Evolutionary conservation across 2,797 vertebrate genomes (phyloP), one percentile per base, ranked within the genome.

Genomic region (Sebastes matsubarae): DNA sequence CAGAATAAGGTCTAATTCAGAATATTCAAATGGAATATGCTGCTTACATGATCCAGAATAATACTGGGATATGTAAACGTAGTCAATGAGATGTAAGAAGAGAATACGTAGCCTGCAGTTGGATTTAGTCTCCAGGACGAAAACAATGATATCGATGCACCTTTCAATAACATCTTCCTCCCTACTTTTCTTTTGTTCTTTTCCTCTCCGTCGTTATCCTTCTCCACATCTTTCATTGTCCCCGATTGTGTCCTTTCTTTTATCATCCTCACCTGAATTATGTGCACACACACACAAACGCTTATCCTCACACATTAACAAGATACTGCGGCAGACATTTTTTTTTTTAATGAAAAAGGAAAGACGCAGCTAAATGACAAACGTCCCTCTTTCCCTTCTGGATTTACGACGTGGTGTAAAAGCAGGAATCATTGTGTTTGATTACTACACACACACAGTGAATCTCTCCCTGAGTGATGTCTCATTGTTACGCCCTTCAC

Each of bases 401-500:
- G 90, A 94, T 95, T 94, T 90, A 96, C 38, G 68, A 77, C 29
- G 1, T 27, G 50, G 81, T 72, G 68, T 89, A 89, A 92, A 91
- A 67, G 55, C 77, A 75, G 88, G 84, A 90, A 92, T 92, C 81
- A 82, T 87, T 85, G 86, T 68, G 88, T 92, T 89, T 87, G 91
- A 93, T 91, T 89, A 86, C 85, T 78, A 79, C 57, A 74, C 54
- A 61, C 75, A 66, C 42, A 57, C 42, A 67, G 38, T 42, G 38
- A 16, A 42, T 42, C 38, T 42, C 38, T 89, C 36, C 18, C 27
- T 83, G 87, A 91, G 84, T 90, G 87, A 94, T 91, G 87, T 90
- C 89, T 92, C 90, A 94, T 94, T 93, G 91, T 93, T 91, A 82
- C 27, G 81, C 87, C 92, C 92, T 93, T 93, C 92, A 80, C 76